Evolutionary conservation across 2,888 invertebrate genomes (phyloP), one percentile per base, ranked within the genome.

Genomic region (Leucania comma): DNA sequence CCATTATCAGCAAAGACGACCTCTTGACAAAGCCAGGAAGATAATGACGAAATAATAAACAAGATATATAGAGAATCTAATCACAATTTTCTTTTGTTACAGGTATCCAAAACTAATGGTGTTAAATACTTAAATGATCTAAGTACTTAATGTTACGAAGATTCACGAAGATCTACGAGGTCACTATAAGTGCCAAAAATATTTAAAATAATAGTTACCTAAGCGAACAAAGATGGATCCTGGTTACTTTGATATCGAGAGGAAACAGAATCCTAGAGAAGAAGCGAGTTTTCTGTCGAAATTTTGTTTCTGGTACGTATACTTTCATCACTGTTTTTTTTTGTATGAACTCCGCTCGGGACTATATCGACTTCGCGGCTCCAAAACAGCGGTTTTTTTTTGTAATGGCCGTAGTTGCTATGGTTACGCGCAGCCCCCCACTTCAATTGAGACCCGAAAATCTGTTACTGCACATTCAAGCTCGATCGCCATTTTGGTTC

Each of bases 281-380:
- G 96, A 87, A 8, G 97, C 97, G 4, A 97, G 97, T 90, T 83
- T 96, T 24, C 83, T 98, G 32, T 97, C 98, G 6, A 96, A 97
- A 79, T 91, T 97, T 84, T 96, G 96, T 74, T 98, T 97, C 90
- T 97, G 97, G 98, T 98, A 92, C 95, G 97, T 96, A 24, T 26
- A 48, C 2, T 48, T 48, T 48, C 2, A 46, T 2, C 3, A n/a
- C n/a, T n/a, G n/a, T n/a, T n/a, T n/a, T n/a, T n/a, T n/a, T n/a
- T n/a, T n/a, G n/a, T n/a, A n/a, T n/a, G n/a, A n/a, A n/a, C n/a
- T n/a, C n/a, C n/a, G n/a, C n/a, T n/a, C n/a, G n/a, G n/a, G n/a
- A n/a, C n/a, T n/a, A n/a, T n/a, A n/a, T n/a, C n/a, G n/a, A n/a
- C n/a, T n/a, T n/a, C n/a, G n/a, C n/a, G n/a, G n/a, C n/a, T n/a